Evolutionary conservation across 2,113 vertebrate species (phyloP).

Genomic region (Eidolon helvum): DNA sequence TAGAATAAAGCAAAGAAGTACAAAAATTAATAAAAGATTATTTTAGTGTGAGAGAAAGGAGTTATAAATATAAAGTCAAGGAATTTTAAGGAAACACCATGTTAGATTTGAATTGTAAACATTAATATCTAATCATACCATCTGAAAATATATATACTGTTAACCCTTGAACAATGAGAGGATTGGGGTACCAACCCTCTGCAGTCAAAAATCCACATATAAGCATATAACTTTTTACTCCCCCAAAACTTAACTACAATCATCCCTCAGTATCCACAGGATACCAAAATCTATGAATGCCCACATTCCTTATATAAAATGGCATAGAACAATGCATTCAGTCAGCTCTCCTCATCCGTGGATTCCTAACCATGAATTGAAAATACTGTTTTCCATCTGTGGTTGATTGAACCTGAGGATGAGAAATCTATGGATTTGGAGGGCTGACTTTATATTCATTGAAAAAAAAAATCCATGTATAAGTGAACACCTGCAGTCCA

Average conservation of each 20-base stretch:
- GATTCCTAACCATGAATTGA: not conserved
- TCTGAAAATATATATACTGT: not conserved
- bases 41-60: not conserved
- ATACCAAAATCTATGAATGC: no score
- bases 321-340: not conserved
- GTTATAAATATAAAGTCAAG: constrained; percentile 18
- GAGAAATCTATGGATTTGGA: not conserved
- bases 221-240: not conserved
- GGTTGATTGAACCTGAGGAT: not conserved
- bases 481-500: not conserved
- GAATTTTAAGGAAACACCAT: not conserved
- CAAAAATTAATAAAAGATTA: not conserved
- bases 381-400: not conserved
- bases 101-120: not conserved
- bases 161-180: not conserved
- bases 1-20: not conserved
- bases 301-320: not conserved
- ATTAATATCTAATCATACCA: not conserved
- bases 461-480: not conserved
- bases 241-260: not conserved
- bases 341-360: not conserved
- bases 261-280: not conserved
- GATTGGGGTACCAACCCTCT: not conserved
- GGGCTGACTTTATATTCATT: not conserved
- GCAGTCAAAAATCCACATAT: not conserved